phyloP scores from a whole-genome alignment of 2,888 invertebrate species.

The Galerucella nymphaeae region DNA sequence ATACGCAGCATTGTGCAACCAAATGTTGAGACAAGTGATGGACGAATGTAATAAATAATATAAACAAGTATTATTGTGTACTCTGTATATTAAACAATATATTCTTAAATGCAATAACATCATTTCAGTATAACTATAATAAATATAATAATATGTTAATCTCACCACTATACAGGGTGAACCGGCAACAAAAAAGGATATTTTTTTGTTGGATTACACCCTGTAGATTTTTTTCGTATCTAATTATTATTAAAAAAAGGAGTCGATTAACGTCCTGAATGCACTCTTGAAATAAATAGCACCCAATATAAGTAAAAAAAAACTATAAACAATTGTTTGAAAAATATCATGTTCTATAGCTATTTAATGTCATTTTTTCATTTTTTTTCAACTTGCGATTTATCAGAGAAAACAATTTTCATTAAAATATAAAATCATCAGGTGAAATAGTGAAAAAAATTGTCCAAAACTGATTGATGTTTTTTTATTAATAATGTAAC shows the following conservation, averaged over 20 bases:
- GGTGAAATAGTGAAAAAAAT: too few relatives aligned
- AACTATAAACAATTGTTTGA: background rate
- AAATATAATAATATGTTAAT: constrained; percentile 26
- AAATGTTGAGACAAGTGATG: constrained; percentile 88
- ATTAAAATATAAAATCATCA: too few relatives aligned
- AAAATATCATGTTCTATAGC: background rate
- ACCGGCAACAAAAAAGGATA: too few relatives aligned
- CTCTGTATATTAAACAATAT: constrained; percentile 47
- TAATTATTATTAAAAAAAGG: background rate
- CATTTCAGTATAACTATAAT: constrained; percentile 19
- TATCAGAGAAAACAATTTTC: too few relatives aligned
- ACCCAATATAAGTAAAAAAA: background rate
- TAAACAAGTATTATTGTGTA: constrained; percentile 46
- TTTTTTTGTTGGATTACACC: background rate
- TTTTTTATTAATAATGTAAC: too few relatives aligned
- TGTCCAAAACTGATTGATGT: too few relatives aligned
- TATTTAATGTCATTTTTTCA: background rate
- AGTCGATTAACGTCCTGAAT: background rate
- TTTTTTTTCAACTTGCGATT: too few relatives aligned
- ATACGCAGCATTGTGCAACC: constrained; percentile 94
- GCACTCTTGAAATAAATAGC: constrained; percentile 14
- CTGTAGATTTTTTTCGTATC: background rate
- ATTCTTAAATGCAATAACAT: constrained; percentile 46
- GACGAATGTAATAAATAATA: constrained; percentile 57
- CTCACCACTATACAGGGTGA: constrained; percentile 16